phyloP scores from a whole-genome alignment of 2,797 vertebrate genomes.

The Malacoctenus gilli region DNA sequence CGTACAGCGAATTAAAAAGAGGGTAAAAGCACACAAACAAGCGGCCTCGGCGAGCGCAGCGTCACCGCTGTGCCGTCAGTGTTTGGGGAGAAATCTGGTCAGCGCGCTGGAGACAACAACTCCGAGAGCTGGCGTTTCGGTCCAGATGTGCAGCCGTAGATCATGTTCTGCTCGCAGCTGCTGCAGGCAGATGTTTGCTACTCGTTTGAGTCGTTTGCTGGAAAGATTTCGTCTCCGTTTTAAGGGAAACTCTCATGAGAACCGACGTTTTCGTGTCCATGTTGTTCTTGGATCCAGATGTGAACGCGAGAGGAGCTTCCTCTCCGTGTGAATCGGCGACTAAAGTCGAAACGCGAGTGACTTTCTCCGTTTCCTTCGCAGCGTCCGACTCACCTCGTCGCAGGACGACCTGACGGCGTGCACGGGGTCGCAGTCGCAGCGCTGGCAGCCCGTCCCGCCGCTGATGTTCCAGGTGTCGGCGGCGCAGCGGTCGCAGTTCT shows the following conservation, averaged over 20 bases:
- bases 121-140: constrained; percentile 2
- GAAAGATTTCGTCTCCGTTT: no score
- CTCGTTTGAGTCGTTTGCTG: no score
- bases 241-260: no score
- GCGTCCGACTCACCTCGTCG: constrained; percentile 79
- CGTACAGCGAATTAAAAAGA: constrained; percentile 29
- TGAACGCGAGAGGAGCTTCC: no score
- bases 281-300: no score
- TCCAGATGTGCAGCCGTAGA: neutral
- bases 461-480: constrained; percentile 88
- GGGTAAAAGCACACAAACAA: constrained; percentile 25
- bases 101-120: constrained; percentile 17
- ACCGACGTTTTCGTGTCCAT: no score
- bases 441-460: constrained; percentile 86
- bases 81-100: neutral
- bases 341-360: no score
- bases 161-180: constrained; percentile 33
- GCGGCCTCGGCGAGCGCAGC: constrained; percentile 32
- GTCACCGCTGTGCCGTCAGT: constrained; percentile 8
- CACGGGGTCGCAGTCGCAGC: constrained; percentile 83
- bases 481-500: constrained; percentile 89
- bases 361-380: no score
- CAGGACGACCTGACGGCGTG: constrained; percentile 87
- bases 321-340: no score
- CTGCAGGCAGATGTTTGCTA: neutral